Evolutionary conservation across 1,140 invertebrate species (phyloP).

Genomic region (Heliconius congener): DNA sequence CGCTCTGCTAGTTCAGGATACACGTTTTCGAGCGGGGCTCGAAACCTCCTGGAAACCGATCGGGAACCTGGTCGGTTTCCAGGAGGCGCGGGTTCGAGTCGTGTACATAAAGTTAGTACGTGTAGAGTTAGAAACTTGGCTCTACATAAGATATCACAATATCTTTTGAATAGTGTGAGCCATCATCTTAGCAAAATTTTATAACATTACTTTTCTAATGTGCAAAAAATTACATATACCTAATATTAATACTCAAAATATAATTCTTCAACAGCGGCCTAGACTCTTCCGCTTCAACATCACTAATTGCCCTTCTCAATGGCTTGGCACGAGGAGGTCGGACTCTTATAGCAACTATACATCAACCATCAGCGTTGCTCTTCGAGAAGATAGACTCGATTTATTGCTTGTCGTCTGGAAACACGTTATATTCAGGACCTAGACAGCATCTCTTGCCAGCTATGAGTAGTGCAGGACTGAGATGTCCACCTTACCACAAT

Average conservation of each 20-base stretch:
- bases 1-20: too few relatives aligned
- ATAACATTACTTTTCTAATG: too few relatives aligned
- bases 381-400: conserved; percentile 98
- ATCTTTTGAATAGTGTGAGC: too few relatives aligned
- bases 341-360: conserved; percentile 94
- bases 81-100: too few relatives aligned
- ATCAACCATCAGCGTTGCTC: conserved; percentile 96
- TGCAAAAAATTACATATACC: too few relatives aligned
- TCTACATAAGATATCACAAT: too few relatives aligned
- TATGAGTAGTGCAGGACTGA: conserved; percentile 87
- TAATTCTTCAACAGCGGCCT: conserved; percentile 85
- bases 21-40: too few relatives aligned
- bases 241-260: background rate
- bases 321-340: conserved; percentile 89
- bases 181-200: too few relatives aligned
- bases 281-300: conserved; percentile 92
- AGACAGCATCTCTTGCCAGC: conserved; percentile 90
- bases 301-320: conserved; percentile 89
- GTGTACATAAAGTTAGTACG: too few relatives aligned
- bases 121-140: too few relatives aligned
- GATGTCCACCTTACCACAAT: conserved; percentile 96
- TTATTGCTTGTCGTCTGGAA: conserved; percentile 93
- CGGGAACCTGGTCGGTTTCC: too few relatives aligned
- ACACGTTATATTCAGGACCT: conserved; percentile 94
- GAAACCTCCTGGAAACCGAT: too few relatives aligned